A percentile compares a stretch with the other conserved stretches of the same genome.
These are phyloP conservation scores for Melinopterus prodromus DNA, from an alignment of 2,888 invertebrate genomes.

Conservation along the genomic window DNA sequence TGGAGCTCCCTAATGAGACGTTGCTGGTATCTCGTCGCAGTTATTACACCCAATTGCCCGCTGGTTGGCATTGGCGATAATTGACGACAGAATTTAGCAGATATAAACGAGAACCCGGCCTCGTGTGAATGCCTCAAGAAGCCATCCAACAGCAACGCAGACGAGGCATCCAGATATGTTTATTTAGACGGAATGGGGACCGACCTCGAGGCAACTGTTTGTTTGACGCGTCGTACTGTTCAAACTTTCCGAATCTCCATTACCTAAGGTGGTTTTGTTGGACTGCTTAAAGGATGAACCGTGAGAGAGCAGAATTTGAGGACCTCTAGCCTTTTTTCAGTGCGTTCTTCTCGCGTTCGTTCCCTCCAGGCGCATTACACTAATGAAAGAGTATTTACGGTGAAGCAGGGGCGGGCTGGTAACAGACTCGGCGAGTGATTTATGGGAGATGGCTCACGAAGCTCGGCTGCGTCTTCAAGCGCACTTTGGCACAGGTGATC, in stretches of 20 bases:
- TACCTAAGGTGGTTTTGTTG: not conserved
- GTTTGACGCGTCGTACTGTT: constrained; percentile 16
- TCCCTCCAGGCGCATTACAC: constrained; percentile 31
- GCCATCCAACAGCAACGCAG: not conserved
- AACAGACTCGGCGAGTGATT: constrained; percentile 14
- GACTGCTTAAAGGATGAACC: not conserved
- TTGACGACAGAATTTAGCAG: not conserved
- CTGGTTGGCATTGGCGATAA: not conserved
- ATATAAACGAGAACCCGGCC: not conserved
- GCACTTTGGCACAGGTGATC: not conserved
- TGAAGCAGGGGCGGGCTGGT: constrained; percentile 17
- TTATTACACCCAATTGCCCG: not conserved
- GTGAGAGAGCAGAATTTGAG: not conserved
- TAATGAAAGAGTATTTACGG: constrained; percentile 37
- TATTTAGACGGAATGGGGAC: constrained; percentile 9
- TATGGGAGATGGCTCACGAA: not conserved
- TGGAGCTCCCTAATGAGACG: not conserved
- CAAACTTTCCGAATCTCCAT: constrained; percentile 17
- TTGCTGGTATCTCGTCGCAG: not conserved
- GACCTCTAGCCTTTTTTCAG: not conserved
- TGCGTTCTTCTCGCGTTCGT: constrained; percentile 15
- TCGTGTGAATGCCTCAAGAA: not conserved
- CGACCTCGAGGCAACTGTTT: constrained; percentile 15
- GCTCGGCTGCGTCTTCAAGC: not conserved
- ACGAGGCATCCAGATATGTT: constrained; percentile 10